Percentiles rank a stretch among this genome's conserved stretches.
phyloP scores from a whole-genome alignment of 2,797 vertebrate genomes.

The Argyrosomus regius region DNA sequence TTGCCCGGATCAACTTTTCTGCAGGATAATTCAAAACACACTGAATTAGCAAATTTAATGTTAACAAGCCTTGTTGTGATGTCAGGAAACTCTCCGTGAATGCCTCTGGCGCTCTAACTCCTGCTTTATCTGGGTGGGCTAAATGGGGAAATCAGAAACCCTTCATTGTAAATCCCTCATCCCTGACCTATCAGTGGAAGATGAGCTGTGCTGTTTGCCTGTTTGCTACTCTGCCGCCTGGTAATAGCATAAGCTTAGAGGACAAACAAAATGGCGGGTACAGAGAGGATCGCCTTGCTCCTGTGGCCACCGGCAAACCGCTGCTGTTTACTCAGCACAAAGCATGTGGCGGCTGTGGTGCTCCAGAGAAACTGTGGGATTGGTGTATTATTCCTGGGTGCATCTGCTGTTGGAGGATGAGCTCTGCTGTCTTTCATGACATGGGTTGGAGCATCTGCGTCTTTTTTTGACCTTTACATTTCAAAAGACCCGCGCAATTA shows the following conservation, averaged over 20 bases:
- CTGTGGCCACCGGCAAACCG: constrained; percentile 50
- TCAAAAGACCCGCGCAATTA: constrained; percentile 22
- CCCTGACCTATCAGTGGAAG: constrained; percentile 35
- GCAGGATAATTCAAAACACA: constrained; percentile 53
- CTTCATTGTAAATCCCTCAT: constrained; percentile 28
- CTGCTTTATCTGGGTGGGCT: constrained; percentile 44
- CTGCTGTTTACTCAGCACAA: constrained; percentile 66
- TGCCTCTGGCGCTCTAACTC: background rate
- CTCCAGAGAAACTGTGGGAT: constrained; percentile 38
- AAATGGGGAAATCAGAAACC: constrained; percentile 57
- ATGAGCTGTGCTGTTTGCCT: constrained; percentile 27
- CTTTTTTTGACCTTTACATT: constrained; percentile 22
- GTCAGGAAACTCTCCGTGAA: background rate
- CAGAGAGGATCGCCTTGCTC: constrained; percentile 17
- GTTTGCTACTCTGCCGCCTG: constrained; percentile 21
- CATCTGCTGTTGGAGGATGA: constrained; percentile 24
- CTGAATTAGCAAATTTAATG: constrained; percentile 25
- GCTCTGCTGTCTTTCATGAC: constrained; percentile 2
- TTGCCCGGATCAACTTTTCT: constrained; percentile 23
- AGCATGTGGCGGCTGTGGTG: constrained; percentile 29
- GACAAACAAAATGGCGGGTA: constrained; percentile 61
- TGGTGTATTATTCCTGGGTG: constrained; percentile 1
- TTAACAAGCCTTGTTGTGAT: constrained; percentile 24
- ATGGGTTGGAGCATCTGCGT: background rate
- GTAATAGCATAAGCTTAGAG: constrained; percentile 34